These are phyloP conservation scores for Microcebus jonahi DNA, from an alignment of 2,113 vertebrate genomes.

Conservation along the genomic window DNA sequence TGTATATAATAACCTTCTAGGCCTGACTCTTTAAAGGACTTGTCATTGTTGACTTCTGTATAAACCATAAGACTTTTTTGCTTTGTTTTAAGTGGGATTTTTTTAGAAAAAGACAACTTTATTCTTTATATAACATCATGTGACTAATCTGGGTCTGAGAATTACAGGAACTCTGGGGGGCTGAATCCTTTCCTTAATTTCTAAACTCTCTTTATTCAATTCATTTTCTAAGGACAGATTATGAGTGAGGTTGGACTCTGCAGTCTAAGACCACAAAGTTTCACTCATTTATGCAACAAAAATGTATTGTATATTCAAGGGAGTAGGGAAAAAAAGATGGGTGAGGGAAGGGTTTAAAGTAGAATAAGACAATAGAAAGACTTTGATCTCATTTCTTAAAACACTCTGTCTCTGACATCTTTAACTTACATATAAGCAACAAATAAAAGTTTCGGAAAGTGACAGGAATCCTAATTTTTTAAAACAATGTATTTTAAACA, in stretches of 20 bases:
- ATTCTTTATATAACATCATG: background rate
- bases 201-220: constrained; percentile 6
- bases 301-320: background rate
- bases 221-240: background rate
- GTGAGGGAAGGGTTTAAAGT: background rate
- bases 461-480: background rate
- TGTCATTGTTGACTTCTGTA: background rate
- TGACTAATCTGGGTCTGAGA: background rate
- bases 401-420: background rate
- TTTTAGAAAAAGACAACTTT: background rate
- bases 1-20: background rate
- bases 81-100: background rate
- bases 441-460: background rate
- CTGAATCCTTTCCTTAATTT: constrained; percentile 13
- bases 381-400: background rate
- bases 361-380: background rate
- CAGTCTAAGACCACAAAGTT: background rate
- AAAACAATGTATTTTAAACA: background rate
- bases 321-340: background rate
- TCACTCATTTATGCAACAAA: background rate
- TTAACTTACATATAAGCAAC: background rate
- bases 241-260: background rate
- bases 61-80: background rate
- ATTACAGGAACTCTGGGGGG: background rate
- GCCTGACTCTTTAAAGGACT: background rate